Conservation (phyloP, 2,113 vertebrate species). For the Meleagris gallopavo region DNA sequence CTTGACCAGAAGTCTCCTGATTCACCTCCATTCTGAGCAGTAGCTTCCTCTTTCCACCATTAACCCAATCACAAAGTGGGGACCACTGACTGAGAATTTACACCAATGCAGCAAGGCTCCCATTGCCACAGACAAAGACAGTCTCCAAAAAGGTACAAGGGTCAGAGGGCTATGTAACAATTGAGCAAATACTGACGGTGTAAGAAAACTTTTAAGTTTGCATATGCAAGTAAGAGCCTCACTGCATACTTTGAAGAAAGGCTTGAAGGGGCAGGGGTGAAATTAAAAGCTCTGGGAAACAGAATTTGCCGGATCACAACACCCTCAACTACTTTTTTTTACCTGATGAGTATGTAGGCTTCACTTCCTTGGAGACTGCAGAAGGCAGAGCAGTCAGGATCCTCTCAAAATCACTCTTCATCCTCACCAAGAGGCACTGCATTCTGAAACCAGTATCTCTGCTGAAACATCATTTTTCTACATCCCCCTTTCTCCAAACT, state of each 20-base stretch:
- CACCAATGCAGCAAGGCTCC: not conserved
- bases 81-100: rapidly evolving
- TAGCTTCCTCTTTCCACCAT: not conserved
- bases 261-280: not conserved
- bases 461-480: conserved; percentile 3
- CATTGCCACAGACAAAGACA: not conserved
- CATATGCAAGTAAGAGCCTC: conserved; percentile 57
- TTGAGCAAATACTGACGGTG: not conserved
- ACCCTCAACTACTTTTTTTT: not conserved
- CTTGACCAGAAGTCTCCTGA: not conserved
- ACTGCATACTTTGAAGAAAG: conserved; percentile 30
- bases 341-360: not conserved
- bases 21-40: not conserved
- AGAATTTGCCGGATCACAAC: not conserved
- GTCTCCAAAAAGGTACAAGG: not conserved
- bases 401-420: not conserved
- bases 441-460: not conserved
- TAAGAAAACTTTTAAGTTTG: conserved; percentile 21
- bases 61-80: not conserved
- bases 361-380: not conserved
- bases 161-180: not conserved
- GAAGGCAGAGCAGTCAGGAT: conserved; percentile 27
- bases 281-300: conserved; percentile 34
- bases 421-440: not conserved
- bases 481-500: conserved; percentile 5